A percentile compares a stretch with the other conserved stretches of the same genome.
These are phyloP conservation scores for Morus bassanus DNA, from an alignment of 2,797 vertebrate species.

Conservation along the genomic window DNA sequence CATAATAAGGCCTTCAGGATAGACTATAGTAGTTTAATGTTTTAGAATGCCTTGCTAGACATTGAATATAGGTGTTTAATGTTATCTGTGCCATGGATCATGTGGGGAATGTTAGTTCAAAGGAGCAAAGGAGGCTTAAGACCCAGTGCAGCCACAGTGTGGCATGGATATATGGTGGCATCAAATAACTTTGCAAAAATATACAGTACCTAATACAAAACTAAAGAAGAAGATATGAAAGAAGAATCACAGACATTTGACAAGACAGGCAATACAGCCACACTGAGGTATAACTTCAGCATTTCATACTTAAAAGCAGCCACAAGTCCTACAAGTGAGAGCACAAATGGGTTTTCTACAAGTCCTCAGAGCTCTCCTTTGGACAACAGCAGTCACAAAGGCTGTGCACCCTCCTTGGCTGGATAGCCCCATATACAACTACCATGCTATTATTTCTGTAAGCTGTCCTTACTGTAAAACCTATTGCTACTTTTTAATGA, in stretches of 20 bases:
- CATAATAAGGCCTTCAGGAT: not conserved
- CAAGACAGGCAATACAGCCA: not conserved
- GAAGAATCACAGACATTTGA: not conserved
- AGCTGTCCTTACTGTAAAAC: not conserved
- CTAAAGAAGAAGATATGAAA: not conserved
- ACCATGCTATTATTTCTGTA: not conserved
- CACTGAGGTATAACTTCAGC: not conserved
- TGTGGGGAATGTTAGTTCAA: accelerated
- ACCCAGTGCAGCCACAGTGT: not conserved
- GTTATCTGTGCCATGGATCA: not conserved
- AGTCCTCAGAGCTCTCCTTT: not conserved
- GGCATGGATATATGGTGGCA: not conserved
- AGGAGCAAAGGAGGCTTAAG: not conserved
- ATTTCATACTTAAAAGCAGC: not conserved
- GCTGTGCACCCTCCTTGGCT: not conserved
- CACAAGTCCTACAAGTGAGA: not conserved
- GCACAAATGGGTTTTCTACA: not conserved
- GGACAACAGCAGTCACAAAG: not conserved
- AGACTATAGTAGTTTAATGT: not conserved
- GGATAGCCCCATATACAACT: not conserved
- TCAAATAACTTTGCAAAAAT: not conserved
- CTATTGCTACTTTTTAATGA: not conserved
- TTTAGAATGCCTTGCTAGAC: not conserved
- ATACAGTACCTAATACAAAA: not conserved
- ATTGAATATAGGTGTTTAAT: not conserved